Evolutionary conservation across 2,888 invertebrate genomes (phyloP).

Genomic region (Lithophane ornitopus): DNA sequence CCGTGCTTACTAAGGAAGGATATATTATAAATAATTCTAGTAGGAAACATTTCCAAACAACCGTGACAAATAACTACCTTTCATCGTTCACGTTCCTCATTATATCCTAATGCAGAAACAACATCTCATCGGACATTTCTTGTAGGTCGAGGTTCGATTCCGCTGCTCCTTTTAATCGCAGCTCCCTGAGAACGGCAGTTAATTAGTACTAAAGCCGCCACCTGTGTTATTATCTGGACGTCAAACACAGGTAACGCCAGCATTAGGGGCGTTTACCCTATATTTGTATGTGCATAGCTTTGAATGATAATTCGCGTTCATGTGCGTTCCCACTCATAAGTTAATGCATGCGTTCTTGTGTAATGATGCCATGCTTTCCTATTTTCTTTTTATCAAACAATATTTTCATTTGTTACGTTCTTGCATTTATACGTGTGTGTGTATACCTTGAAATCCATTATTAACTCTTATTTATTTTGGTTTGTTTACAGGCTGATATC

Average conservation of each 20-base stretch:
- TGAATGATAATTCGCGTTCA: conserved; percentile 77
- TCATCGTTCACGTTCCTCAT: conserved; percentile 65
- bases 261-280: conserved; percentile 81
- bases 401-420: conserved; percentile 34
- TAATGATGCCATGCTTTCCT: conserved; percentile 61
- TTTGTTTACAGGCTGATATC: conserved; percentile 50
- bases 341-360: conserved; percentile 65
- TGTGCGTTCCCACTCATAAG: conserved; percentile 72
- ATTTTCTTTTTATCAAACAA: conserved; percentile 53
- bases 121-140: conserved; percentile 65
- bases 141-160: conserved; percentile 72
- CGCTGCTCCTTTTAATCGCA: conserved; percentile 81
- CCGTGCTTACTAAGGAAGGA: background rate
- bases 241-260: conserved; percentile 75
- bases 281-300: conserved; percentile 76
- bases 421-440: conserved; percentile 11
- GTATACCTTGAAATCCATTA: conserved; percentile 23
- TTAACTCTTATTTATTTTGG: conserved; percentile 35
- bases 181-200: conserved; percentile 79
- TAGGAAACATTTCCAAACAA: conserved; percentile 63
- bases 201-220: conserved; percentile 76
- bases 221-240: conserved; percentile 82
- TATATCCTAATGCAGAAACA: conserved; percentile 67
- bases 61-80: conserved; percentile 72
- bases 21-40: conserved; percentile 11